phyloP scores from a whole-genome alignment of 2,888 invertebrate species.

The Mycalesis mineus region DNA sequence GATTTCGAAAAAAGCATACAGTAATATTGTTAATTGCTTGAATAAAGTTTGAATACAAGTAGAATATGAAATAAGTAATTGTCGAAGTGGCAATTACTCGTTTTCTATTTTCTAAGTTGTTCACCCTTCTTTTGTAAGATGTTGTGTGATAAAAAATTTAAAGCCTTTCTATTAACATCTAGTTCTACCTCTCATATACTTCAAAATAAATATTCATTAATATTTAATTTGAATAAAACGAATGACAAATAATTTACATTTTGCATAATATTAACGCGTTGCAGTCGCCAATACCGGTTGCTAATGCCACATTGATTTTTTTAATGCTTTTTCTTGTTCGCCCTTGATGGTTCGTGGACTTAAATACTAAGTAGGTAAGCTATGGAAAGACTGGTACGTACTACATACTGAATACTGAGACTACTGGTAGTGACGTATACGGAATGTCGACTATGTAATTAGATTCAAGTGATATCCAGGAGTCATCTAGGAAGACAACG shows the following conservation, averaged over 20 bases:
- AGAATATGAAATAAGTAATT: too few species aligned
- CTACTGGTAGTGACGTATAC: not conserved
- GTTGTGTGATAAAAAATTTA: too few species aligned
- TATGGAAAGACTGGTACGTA: slow-evolving; percentile 1
- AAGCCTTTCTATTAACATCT: not conserved
- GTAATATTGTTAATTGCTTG: too few species aligned
- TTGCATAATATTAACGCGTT: slow-evolving; percentile 1
- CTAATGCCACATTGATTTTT: slow-evolving; percentile 2
- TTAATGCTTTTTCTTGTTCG: slow-evolving; percentile 4
- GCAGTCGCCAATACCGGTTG: not conserved
- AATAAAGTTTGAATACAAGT: too few species aligned
- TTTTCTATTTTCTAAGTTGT: too few species aligned
- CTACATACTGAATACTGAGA: not conserved
- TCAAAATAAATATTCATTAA: not conserved
- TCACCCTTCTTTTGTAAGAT: too few species aligned
- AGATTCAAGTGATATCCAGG: slow-evolving; percentile 3
- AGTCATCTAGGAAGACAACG: slow-evolving; percentile 6
- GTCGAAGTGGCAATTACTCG: too few species aligned
- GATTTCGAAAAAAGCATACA: too few species aligned
- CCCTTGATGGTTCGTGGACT: not conserved
- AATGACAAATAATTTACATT: not conserved
- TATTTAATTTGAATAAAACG: slow-evolving; percentile 1
- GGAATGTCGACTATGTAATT: slow-evolving; percentile 7
- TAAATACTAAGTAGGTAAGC: not conserved
- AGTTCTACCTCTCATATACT: not conserved